phyloP scores from a whole-genome alignment of 2,888 invertebrate genomes.

The Ellobium chinense region DNA sequence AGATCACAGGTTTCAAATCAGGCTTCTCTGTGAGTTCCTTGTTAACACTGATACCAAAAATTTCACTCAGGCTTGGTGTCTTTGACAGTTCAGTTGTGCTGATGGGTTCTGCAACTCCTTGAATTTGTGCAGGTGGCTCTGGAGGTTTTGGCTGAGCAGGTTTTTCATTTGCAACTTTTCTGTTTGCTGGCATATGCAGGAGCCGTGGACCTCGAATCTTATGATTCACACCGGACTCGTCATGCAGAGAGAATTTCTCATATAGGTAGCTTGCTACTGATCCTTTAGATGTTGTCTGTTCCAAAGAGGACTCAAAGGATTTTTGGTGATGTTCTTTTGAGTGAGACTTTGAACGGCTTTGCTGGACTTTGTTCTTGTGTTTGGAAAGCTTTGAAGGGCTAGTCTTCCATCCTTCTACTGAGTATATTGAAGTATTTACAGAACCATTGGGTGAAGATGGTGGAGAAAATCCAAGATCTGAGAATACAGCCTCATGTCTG shows the following conservation, averaged over 20 bases:
- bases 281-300: no score
- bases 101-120: not conserved
- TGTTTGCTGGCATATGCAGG: constrained; percentile 3
- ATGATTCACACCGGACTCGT: not conserved
- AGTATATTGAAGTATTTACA: no score
- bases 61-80: constrained; percentile 36
- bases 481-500: no score
- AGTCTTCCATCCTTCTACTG: no score
- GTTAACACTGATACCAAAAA: constrained; percentile 27
- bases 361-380: no score
- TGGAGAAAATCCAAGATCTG: no score
- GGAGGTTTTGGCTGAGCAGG: not conserved
- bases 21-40: not conserved
- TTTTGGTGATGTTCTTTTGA: no score
- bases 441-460: no score
- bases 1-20: not conserved
- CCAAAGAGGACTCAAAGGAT: no score
- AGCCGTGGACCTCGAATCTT: constrained; percentile 37
- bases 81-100: constrained; percentile 19
- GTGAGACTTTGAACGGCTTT: no score
- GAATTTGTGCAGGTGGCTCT: not conserved
- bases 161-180: not conserved
- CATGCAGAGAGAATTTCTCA: constrained; percentile 10
- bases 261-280: constrained; percentile 28
- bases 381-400: no score